Percentiles rank a stretch among this genome's conserved stretches.
These are phyloP conservation scores for Amblyraja radiata DNA, from an alignment of 2,797 vertebrate species.

Conservation along the genomic window DNA sequence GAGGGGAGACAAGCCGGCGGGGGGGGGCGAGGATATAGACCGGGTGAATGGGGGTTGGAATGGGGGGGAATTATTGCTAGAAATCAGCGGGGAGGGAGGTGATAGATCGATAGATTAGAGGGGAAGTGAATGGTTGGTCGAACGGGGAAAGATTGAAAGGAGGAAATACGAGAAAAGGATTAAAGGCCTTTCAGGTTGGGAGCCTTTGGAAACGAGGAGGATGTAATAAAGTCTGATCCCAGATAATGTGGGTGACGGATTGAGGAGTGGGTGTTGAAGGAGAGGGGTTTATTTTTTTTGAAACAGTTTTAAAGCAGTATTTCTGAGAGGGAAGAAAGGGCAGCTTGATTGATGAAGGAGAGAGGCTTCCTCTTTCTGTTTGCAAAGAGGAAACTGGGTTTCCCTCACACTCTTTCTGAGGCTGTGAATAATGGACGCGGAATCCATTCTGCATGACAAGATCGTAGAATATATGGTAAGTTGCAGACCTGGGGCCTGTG, in stretches of 20 bases:
- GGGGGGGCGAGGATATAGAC: no score
- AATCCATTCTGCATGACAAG: slow-evolving; percentile 27
- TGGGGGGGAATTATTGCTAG: no score
- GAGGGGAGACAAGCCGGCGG: no score
- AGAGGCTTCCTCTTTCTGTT: not conserved
- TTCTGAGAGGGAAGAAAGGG: not conserved
- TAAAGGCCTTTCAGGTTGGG: not conserved
- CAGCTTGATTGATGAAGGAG: not conserved
- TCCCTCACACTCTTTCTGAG: not conserved
- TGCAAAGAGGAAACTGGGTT: not conserved
- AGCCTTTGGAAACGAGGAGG: no score
- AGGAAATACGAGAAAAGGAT: no score
- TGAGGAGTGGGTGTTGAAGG: not conserved
- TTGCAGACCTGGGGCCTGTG: not conserved
- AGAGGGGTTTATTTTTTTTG: not conserved
- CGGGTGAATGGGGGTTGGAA: no score
- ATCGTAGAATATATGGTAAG: slow-evolving; percentile 30
- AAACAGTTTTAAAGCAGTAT: not conserved
- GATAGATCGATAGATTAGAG: no score
- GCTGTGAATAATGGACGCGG: slow-evolving; percentile 29
- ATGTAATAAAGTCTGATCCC: not conserved
- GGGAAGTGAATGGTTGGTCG: no score
- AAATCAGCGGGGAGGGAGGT: not conserved
- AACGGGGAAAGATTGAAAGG: no score
- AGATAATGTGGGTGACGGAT: not conserved